A percentile compares a stretch with the other conserved stretches of the same genome.
Evolutionary conservation across 2,888 invertebrate species (phyloP).

Genomic region (Eupithecia subfuscata): DNA sequence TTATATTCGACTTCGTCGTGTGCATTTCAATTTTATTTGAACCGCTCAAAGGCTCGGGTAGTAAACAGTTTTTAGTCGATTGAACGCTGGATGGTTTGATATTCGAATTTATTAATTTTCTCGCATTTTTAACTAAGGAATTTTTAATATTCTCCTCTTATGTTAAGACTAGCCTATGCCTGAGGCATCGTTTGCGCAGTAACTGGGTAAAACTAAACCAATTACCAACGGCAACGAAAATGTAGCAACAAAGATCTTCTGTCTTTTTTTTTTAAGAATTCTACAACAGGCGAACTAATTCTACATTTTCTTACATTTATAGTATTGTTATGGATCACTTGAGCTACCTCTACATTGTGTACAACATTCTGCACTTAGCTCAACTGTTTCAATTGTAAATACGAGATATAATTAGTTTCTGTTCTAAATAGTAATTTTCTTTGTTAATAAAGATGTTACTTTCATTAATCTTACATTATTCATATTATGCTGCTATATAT

Average conservation of each 20-base stretch:
- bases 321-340: too few species aligned
- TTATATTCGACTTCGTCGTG: constrained; percentile 55
- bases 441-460: too few species aligned
- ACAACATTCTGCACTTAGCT: too few species aligned
- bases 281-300: too few species aligned
- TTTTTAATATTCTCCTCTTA: constrained; percentile 1
- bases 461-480: too few species aligned
- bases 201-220: not conserved
- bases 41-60: constrained; percentile 45
- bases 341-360: not conserved
- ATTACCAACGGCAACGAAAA: not conserved
- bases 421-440: too few species aligned
- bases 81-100: constrained; percentile 31
- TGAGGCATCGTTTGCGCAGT: not conserved
- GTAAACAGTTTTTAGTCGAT: constrained; percentile 48
- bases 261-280: not conserved
- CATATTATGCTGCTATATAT: too few species aligned
- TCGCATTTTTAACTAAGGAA: constrained; percentile 12
- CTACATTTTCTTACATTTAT: too few species aligned
- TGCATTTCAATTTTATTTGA: constrained; percentile 60
- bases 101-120: constrained; percentile 30
- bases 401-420: too few species aligned
- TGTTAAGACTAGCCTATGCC: not conserved
- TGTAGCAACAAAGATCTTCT: not conserved
- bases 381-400: not conserved